Evolutionary conservation across 2,797 vertebrate species (phyloP).

Genomic region (Coccyzus lansbergi): DNA sequence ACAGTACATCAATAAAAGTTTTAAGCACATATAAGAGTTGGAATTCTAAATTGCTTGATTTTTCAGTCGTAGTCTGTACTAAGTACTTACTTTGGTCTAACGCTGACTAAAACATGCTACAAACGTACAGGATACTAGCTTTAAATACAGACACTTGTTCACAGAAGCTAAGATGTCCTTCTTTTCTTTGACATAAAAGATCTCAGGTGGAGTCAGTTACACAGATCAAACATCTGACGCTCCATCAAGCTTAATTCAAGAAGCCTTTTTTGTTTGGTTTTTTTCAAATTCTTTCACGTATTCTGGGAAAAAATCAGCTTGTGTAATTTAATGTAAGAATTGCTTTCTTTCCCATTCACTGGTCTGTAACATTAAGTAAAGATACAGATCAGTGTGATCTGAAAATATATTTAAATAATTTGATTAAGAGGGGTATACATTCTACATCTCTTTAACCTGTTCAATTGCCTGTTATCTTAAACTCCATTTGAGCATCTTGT

Average conservation of each 20-base stretch:
- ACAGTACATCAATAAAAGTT: accelerated
- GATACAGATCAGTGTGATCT: not conserved
- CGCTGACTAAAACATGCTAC: not conserved
- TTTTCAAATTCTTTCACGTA: not conserved
- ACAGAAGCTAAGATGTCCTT: not conserved
- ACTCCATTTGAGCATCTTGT: accelerated
- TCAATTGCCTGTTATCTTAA: not conserved
- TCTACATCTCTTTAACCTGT: not conserved
- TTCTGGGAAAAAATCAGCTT: not conserved
- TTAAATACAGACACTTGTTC: not conserved
- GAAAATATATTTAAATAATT: not conserved
- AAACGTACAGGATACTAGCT: not conserved
- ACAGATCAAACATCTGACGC: not conserved
- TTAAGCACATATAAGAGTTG: not conserved
- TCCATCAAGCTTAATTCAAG: not conserved
- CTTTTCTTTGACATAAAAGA: not conserved
- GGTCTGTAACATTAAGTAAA: not conserved
- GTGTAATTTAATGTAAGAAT: not conserved
- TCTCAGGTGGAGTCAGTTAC: not conserved
- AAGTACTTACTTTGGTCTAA: not conserved
- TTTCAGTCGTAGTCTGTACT: not conserved
- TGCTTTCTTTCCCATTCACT: not conserved
- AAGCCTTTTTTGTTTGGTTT: not conserved
- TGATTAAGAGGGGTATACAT: not conserved
- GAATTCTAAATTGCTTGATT: not conserved